Conservation (phyloP, 2,888 invertebrate species). For the Cremastinae sp. region DNA sequence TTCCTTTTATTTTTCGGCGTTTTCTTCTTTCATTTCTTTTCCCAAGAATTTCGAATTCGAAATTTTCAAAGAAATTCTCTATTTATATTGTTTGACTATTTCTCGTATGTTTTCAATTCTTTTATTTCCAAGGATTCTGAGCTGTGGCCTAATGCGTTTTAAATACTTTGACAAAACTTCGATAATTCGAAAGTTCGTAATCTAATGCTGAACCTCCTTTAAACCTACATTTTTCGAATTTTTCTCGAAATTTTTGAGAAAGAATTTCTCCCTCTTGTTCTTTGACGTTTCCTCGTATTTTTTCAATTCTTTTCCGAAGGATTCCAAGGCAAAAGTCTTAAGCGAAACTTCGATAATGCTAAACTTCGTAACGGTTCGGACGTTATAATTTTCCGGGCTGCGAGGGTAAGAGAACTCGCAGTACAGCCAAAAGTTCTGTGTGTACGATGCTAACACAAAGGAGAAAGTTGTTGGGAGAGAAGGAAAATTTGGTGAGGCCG, state of each 20-base stretch:
- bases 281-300: neutral
- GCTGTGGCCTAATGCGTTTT: no score
- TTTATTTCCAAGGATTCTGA: no score
- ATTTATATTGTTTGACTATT: neutral
- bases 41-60: neutral
- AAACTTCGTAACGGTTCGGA: constrained; percentile 45
- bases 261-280: no score
- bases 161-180: no score
- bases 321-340: constrained; percentile 32
- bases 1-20: neutral
- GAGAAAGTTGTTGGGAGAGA: constrained; percentile 20
- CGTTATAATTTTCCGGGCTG: constrained; percentile 59
- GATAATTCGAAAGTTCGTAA: no score
- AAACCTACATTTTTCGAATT: no score
- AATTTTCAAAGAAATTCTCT: neutral
- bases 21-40: neutral
- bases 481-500: neutral
- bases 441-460: constrained; percentile 27
- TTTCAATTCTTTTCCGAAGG: neutral
- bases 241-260: no score
- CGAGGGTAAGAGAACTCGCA: constrained; percentile 10
- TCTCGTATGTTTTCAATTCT: no score
- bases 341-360: constrained; percentile 51
- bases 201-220: no score
- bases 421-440: constrained; percentile 20